Evolutionary conservation across 2,888 invertebrate genomes (phyloP).

Genomic region (Nymphalis urticae): DNA sequence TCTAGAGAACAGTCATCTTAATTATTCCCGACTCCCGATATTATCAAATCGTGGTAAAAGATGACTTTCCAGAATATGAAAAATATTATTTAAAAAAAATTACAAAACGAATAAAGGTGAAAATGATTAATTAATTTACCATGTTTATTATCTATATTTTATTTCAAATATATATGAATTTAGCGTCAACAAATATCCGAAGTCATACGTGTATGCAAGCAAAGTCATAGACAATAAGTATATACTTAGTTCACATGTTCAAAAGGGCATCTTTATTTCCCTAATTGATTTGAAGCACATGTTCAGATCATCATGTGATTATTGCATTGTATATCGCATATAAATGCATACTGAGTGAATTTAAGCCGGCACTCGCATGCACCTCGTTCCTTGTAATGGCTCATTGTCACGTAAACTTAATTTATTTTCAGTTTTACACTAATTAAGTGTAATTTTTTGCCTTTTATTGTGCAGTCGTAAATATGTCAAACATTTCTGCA

Average conservation of each 20-base stretch:
- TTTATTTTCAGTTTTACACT: constrained; percentile 43
- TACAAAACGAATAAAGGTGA: too few species aligned
- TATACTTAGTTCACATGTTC: constrained; percentile 1
- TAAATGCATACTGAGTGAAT: constrained; percentile 28
- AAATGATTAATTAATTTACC: too few species aligned
- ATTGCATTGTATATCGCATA: constrained; percentile 29
- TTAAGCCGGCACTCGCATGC: constrained; percentile 54
- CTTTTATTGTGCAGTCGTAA: constrained; percentile 32
- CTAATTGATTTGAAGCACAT: constrained; percentile 15
- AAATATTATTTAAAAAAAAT: too few species aligned
- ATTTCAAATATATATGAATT: too few species aligned
- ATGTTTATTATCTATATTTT: too few species aligned
- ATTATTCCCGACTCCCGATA: too few species aligned
- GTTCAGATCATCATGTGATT: constrained; percentile 13
- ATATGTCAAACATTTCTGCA: constrained; percentile 34
- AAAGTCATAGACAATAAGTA: background rate
- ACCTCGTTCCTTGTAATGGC: constrained; percentile 49
- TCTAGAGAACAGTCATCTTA: too few species aligned
- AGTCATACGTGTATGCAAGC: too few species aligned
- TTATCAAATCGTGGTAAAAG: too few species aligned
- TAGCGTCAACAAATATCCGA: too few species aligned
- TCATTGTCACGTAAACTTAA: constrained; percentile 47
- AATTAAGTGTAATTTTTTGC: constrained; percentile 41
- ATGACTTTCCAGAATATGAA: too few species aligned
- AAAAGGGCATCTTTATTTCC: constrained; percentile 7